phyloP scores from a whole-genome alignment of 2,888 invertebrate genomes.

The Lapara coniferarum region DNA sequence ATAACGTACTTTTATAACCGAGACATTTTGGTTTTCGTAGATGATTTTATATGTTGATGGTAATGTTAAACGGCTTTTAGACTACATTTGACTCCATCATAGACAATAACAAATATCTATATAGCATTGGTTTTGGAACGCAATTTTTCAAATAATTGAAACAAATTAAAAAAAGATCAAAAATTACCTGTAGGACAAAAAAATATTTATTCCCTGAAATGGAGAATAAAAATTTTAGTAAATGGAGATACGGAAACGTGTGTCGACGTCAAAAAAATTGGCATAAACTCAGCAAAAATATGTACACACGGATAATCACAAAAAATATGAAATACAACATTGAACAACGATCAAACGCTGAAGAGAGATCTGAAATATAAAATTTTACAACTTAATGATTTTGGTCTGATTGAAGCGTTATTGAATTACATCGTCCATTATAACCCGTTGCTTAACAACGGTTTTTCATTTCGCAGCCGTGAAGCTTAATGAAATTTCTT shows the following conservation, averaged over 20 bases:
- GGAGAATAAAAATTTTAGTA: neutral
- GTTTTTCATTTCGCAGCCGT: conserved; percentile 5
- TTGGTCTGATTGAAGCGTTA: conserved; percentile 1
- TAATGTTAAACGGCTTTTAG: neutral
- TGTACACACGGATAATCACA: too few relatives aligned
- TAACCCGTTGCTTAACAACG: conserved; percentile 2
- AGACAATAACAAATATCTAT: too few relatives aligned
- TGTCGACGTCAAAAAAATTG: neutral
- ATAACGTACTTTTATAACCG: conserved; percentile 15
- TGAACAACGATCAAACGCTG: neutral
- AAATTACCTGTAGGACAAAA: too few relatives aligned
- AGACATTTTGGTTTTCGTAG: neutral
- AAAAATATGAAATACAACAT: neutral
- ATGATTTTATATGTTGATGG: neutral
- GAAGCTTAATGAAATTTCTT: conserved; percentile 1
- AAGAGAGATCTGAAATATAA: conserved; percentile 2
- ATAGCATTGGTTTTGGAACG: too few relatives aligned
- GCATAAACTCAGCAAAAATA: neutral
- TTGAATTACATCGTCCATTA: conserved; percentile 16
- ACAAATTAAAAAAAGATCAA: neutral
- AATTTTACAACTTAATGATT: neutral
- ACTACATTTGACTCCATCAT: neutral
- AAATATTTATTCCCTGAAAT: neutral
- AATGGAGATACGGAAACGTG: neutral
- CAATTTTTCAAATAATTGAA: too few relatives aligned